A percentile compares a stretch with the other conserved stretches of the same genome.
phyloP scores from a whole-genome alignment of 2,113 vertebrate genomes.

The Syngnathoides biaculeatus region DNA sequence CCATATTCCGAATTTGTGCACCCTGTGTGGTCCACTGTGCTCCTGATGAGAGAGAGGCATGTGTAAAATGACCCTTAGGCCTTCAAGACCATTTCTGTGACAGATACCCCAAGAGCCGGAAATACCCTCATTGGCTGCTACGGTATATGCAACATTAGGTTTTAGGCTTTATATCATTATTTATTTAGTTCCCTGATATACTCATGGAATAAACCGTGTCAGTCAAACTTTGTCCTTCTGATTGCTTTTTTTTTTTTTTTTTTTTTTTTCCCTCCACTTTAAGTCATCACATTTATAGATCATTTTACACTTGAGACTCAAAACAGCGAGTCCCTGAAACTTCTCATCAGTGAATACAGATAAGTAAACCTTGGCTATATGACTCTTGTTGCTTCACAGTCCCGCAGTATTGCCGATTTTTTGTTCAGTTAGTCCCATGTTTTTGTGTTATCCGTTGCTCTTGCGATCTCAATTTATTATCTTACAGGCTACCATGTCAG shows the following conservation, averaged over 20 bases:
- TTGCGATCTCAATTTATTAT: too few species aligned
- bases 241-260: not conserved
- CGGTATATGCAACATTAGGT: not conserved
- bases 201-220: constrained; percentile 56
- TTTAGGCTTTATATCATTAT: constrained; percentile 8
- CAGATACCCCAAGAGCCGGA: constrained; percentile 11
- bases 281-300: too few species aligned
- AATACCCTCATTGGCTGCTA: constrained; percentile 11
- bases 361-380: too few species aligned
- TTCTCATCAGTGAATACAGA: too few species aligned
- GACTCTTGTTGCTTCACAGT: too few species aligned
- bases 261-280: not conserved
- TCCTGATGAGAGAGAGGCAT: not conserved
- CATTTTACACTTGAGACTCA: too few species aligned
- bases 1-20: not conserved
- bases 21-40: not conserved
- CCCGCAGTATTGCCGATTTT: too few species aligned
- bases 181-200: constrained; percentile 25
- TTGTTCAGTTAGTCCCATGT: too few species aligned
- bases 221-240: not conserved
- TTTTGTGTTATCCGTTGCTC: too few species aligned
- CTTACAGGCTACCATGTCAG: too few species aligned
- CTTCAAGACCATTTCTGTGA: constrained; percentile 1
- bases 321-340: too few species aligned
- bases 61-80: constrained; percentile 1